phyloP scores from a whole-genome alignment of 1,140 invertebrate species.

The Venturia canescens region DNA sequence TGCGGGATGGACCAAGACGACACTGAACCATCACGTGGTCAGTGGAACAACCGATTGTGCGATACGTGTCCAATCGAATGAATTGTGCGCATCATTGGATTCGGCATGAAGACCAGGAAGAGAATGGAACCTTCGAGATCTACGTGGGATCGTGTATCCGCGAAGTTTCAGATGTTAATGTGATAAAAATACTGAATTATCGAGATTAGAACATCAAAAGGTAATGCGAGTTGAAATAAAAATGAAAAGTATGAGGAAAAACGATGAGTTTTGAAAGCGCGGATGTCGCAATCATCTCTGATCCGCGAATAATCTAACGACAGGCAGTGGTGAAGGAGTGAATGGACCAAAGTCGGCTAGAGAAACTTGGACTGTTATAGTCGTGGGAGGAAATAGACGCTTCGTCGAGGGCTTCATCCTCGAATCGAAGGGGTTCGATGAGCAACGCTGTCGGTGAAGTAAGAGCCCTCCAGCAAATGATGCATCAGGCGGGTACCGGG shows the following conservation, averaged over 20 bases:
- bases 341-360: neutral
- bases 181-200: slow-evolving; percentile 19
- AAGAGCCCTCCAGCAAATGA: slow-evolving; percentile 25
- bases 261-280: neutral
- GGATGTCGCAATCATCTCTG: neutral
- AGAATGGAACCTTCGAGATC: slow-evolving; percentile 23
- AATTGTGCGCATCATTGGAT: neutral
- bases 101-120: slow-evolving; percentile 36
- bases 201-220: neutral
- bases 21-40: neutral
- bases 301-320: neutral
- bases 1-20: neutral
- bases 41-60: neutral
- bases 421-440: slow-evolving; percentile 34
- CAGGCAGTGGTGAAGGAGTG: neutral
- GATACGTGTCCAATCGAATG: neutral
- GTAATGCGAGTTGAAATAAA: neutral
- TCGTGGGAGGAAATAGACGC: slow-evolving; percentile 20
- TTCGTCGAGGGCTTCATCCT: slow-evolving; percentile 31
- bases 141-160: neutral
- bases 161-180: slow-evolving; percentile 26
- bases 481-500: slow-evolving; percentile 36
- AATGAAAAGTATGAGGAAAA: neutral
- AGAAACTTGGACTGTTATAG: neutral
- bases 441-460: slow-evolving; percentile 41